Base-by-base conservation (phyloP, 2,888 invertebrate species). In the Leptogaster cylindrica region DNA sequence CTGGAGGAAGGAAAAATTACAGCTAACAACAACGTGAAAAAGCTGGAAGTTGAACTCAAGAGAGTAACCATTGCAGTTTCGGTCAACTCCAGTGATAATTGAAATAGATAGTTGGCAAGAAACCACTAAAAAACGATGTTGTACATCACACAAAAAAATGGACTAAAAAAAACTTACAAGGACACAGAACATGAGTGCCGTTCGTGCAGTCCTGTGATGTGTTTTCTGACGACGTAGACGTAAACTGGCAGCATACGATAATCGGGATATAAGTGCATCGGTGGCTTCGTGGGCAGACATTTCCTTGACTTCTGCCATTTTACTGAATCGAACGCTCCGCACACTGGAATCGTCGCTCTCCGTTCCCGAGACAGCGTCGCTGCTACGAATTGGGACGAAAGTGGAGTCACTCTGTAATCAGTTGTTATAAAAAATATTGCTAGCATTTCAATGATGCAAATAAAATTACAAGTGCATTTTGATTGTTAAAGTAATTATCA, bases 161-260 rank as follows among this genome's bases (percentile, higher is more conserved):
- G 8, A n/a, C 28, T n/a, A 16, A 66, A 46, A 31, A 66, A 14
- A 6, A 78, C 87, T 84, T 81, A 95, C 95, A 82, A 96, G 83
- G 71, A 95, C 79, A 80, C 91, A 92, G 82, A 96, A 95, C 68
- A 92, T 84, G 55, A 94, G 83, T 3, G 95, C 93, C 25, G 95
- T 87, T 76, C 93, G 90, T 25, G 93, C 90, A 12, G 92, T 89
- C 81, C 89, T 86, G 73, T 85, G 83, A 73, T 85, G 83, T 0
- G 79, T 77, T 69, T 79, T 79, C 72, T 86, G 86, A 0, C 87
- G 77, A 18, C 90, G 88, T 63, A 94, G 94, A 69, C 94, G 86
- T 70, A 95, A 80, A 68, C 93, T 94, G 6, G 96, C 96, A 72
- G 93, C 89, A 84, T 97, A 97, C n/a, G 97, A 96, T 70, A 97